These are phyloP conservation scores for Montipora capricornis DNA, from an alignment of 64 coral and sea anemone species.

Conservation along the genomic window DNA sequence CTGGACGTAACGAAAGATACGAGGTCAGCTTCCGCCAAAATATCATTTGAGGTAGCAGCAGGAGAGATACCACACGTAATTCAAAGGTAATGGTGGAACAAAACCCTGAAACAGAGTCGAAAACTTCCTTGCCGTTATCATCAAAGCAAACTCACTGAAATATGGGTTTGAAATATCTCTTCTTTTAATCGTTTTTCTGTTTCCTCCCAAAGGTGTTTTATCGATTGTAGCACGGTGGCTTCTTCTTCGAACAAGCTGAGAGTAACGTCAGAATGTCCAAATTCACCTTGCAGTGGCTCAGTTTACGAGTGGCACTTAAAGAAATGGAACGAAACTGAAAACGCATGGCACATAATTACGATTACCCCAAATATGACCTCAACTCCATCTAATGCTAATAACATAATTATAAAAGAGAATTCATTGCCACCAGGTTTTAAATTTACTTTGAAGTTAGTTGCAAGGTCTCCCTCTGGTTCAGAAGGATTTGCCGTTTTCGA, in stretches of 20 bases:
- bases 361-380: conserved; percentile 7
- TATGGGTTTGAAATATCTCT: no score
- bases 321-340: neutral
- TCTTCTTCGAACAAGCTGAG: neutral
- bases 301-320: neutral
- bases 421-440: neutral
- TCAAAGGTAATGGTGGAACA: neutral
- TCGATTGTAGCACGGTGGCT: neutral
- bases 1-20: neutral
- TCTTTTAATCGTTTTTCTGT: no score
- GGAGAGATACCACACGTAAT: neutral
- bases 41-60: neutral
- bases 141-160: no score
- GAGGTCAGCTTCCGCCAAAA: neutral
- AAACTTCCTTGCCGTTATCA: no score
- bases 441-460: neutral
- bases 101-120: neutral
- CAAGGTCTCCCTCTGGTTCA: neutral
- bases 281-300: neutral
- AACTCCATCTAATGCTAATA: neutral
- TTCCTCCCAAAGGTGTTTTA: neutral
- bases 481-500: neutral
- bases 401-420: neutral
- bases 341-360: neutral
- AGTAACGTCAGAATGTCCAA: conserved; percentile 22